These are phyloP conservation scores for Archips crataeganus DNA, from an alignment of 2,888 invertebrate species.

Conservation along the genomic window DNA sequence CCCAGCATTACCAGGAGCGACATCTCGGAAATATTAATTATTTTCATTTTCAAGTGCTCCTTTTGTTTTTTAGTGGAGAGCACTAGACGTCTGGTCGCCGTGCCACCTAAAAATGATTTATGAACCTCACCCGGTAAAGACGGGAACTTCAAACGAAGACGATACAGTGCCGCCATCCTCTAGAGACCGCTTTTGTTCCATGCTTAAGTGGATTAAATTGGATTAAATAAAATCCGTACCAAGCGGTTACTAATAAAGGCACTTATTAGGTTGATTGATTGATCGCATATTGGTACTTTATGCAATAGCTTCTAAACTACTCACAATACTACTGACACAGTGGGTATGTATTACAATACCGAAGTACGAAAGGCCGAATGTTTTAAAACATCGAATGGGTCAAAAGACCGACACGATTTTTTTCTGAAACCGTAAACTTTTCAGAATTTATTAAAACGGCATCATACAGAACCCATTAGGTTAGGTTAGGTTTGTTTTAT, in stretches of 20 bases:
- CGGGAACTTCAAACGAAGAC: conserved; percentile 28
- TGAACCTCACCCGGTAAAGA: conserved; percentile 21
- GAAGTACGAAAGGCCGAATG: no score
- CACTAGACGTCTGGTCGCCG: conserved; percentile 64
- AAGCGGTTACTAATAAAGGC: conserved; percentile 65
- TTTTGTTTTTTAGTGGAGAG: conserved; percentile 42
- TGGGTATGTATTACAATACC: no score
- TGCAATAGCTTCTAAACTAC: conserved; percentile 35
- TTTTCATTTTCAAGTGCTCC: conserved; percentile 59
- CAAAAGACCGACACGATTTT: no score
- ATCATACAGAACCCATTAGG: no score
- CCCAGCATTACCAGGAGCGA: conserved; percentile 53
- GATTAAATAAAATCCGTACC: conserved; percentile 68
- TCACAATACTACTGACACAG: neutral
- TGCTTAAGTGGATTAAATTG: conserved; percentile 81
- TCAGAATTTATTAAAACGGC: no score
- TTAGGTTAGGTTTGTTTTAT: no score
- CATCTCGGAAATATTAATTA: conserved; percentile 54
- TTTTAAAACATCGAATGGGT: no score
- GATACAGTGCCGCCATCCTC: conserved; percentile 55
- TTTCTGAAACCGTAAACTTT: no score
- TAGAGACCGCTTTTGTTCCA: conserved; percentile 67
- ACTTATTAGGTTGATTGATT: conserved; percentile 69
- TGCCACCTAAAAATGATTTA: conserved; percentile 61
- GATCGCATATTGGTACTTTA: conserved; percentile 52